Evolutionary conservation across 2,797 vertebrate species (phyloP).

Genomic region (Paguma larvata): DNA sequence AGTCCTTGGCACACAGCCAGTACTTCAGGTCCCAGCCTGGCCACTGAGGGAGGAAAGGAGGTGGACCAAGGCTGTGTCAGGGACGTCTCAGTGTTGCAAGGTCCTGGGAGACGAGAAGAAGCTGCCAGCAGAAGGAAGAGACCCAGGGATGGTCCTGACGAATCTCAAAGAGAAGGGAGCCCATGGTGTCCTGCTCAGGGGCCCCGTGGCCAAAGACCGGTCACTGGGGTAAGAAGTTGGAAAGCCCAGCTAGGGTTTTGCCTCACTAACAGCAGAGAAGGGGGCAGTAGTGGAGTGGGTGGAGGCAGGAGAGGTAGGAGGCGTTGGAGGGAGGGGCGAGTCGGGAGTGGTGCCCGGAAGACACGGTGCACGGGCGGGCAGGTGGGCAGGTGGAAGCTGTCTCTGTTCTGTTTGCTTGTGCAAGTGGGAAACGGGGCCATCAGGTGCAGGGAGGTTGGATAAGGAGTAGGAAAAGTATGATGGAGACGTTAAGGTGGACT

Average conservation of each 20-base stretch:
- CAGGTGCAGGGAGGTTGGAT: not conserved
- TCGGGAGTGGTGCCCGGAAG: rapidly evolving
- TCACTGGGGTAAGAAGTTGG: not conserved
- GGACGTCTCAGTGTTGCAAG: not conserved
- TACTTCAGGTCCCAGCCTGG: not conserved
- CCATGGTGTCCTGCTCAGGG: too few relatives aligned
- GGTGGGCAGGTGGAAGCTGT: not conserved
- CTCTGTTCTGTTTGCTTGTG: not conserved
- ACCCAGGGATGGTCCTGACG: too few relatives aligned
- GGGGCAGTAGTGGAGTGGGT: not conserved
- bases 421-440: too few relatives aligned
- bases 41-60: not conserved
- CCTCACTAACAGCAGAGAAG: not conserved
- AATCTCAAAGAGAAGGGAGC: not conserved
- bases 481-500: not conserved
- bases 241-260: not conserved
- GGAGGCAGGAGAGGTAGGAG: not conserved
- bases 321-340: not conserved
- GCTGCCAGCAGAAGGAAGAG: not conserved
- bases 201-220: not conserved
- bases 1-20: not conserved
- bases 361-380: rapidly evolving
- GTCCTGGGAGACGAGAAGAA: not conserved
- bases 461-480: rapidly evolving
- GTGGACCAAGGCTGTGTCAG: not conserved